These are phyloP conservation scores for Galerucella nymphaeae DNA, from an alignment of 2,888 invertebrate genomes.

Conservation along the genomic window DNA sequence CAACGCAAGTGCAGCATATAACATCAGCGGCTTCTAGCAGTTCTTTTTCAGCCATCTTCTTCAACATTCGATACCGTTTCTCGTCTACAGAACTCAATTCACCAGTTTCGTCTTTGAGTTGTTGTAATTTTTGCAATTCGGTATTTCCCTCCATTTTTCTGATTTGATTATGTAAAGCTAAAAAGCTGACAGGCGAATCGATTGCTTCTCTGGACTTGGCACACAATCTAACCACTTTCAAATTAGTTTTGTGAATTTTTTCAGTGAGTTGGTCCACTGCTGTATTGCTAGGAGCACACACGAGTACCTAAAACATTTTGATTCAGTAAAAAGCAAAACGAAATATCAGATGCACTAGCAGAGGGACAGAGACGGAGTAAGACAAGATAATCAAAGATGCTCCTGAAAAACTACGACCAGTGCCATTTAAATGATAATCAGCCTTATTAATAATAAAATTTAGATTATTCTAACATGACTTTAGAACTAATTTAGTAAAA, in stretches of 20 bases:
- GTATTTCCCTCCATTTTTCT: conserved; percentile 93
- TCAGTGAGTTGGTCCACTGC: conserved; percentile 99
- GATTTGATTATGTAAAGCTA: conserved; percentile 97
- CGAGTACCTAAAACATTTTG: conserved; percentile 71
- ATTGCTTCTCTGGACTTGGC: conserved; percentile 98
- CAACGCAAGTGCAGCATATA: conserved; percentile 98
- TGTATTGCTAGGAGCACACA: conserved; percentile 99
- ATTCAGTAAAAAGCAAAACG: not conserved
- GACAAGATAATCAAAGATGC: too few relatives aligned
- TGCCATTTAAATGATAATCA: too few relatives aligned
- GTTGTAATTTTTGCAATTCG: conserved; percentile 94
- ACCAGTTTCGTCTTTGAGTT: conserved; percentile 97
- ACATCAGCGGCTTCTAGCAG: conserved; percentile 96
- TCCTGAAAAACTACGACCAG: too few relatives aligned
- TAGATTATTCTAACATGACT: too few relatives aligned
- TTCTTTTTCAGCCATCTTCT: conserved; percentile 91
- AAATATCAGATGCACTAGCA: too few relatives aligned
- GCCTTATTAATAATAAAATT: too few relatives aligned
- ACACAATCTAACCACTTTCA: conserved; percentile 89
- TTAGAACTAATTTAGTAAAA: too few relatives aligned
- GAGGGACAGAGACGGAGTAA: too few relatives aligned
- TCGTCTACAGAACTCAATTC: conserved; percentile 97
- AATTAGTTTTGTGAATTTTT: conserved; percentile 96
- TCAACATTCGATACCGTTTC: conserved; percentile 89
- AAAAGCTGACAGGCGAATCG: conserved; percentile 95